Evolutionary conservation across 37 sponge, comb jelly and placozoan species (phyloP).

Genomic region (Crambe crambe): DNA sequence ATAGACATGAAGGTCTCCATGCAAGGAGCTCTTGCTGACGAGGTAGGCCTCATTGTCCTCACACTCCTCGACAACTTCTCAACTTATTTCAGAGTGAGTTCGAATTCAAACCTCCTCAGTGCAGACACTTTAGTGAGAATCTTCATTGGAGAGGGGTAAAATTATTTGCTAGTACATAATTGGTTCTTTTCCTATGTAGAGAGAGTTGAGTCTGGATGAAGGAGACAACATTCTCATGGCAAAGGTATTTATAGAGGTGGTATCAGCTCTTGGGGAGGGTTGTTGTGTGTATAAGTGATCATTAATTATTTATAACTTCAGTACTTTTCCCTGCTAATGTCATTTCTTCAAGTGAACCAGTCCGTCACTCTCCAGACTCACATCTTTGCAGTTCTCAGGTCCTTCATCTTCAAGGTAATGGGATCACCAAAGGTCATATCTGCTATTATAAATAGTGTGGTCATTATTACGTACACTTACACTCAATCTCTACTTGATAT

Average conservation of each 20-base stretch:
- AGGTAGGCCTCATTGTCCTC: conserved; percentile 76
- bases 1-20: conserved; percentile 1
- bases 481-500: too few species aligned
- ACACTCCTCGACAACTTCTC: conserved; percentile 73
- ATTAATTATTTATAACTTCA: too few species aligned
- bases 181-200: conserved; percentile 14
- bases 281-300: too few species aligned
- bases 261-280: not conserved
- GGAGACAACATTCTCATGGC: conserved; percentile 80
- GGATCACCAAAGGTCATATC: too few species aligned
- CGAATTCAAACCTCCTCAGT: too few species aligned
- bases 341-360: conserved; percentile 69
- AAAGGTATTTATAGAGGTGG: conserved; percentile 38
- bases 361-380: conserved; percentile 56
- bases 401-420: conserved; percentile 71
- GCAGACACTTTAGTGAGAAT: too few species aligned
- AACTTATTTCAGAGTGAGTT: conserved; percentile 62
- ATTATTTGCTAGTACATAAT: too few species aligned
- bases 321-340: conserved; percentile 63
- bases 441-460: too few species aligned
- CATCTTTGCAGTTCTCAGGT: conserved; percentile 64
- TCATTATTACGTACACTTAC: too few species aligned
- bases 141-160: too few species aligned
- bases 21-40: conserved; percentile 69
- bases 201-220: conserved; percentile 35